A percentile compares a stretch with the other conserved stretches of the same genome.
Evolutionary conservation across 2,888 invertebrate genomes (phyloP).

Genomic region (Cenopis cana): DNA sequence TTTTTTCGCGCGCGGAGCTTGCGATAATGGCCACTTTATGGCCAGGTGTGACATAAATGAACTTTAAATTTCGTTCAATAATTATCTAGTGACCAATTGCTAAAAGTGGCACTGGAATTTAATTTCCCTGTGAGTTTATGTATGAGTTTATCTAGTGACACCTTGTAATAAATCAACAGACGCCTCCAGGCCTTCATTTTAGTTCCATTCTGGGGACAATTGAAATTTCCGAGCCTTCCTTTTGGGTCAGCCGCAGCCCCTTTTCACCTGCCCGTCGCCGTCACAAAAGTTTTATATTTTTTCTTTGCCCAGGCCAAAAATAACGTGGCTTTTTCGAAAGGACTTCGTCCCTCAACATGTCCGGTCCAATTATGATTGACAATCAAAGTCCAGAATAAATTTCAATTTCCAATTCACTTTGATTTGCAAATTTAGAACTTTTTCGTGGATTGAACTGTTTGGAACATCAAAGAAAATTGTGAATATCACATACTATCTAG

Average conservation of each 20-base stretch:
- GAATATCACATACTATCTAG: too few species aligned
- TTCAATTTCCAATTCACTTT: constrained; percentile 10
- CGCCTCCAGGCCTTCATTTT: too few species aligned
- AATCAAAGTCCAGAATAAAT: not conserved
- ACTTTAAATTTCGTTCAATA: too few species aligned
- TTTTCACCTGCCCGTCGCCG: not conserved
- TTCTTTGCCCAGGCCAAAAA: not conserved
- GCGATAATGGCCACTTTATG: too few species aligned
- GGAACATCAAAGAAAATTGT: not conserved
- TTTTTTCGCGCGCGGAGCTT: too few species aligned
- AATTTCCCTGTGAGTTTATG: too few species aligned
- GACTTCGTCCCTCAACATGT: not conserved
- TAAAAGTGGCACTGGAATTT: too few species aligned
- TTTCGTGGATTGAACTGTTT: not conserved
- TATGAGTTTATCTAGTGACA: too few species aligned
- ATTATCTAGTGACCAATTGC: too few species aligned
- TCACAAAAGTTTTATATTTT: not conserved
- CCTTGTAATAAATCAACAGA: too few species aligned
- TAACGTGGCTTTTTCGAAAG: not conserved
- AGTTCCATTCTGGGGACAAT: too few species aligned
- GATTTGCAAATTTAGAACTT: not conserved
- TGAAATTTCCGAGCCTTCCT: not conserved
- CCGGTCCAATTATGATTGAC: not conserved
- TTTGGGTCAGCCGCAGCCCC: not conserved
- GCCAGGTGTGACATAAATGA: too few species aligned